Base-by-base conservation (phyloP, 2,113 vertebrate species). In the Entelurus aequoreus region DNA sequence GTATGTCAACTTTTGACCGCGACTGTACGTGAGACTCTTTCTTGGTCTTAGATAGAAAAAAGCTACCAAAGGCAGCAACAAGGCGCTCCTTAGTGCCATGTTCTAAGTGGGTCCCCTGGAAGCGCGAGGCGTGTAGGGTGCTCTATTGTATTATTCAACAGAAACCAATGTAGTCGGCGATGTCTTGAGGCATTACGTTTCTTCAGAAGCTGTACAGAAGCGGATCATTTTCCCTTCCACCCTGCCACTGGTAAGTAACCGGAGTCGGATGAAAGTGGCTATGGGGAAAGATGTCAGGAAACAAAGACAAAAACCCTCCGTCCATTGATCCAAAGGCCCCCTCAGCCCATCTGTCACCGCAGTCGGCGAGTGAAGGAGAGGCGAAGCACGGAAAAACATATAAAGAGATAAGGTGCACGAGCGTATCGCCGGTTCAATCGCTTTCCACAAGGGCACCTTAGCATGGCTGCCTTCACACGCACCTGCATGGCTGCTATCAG, bases 111-210 rank as follows among this genome's bases (percentile, higher is more conserved):
- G 75, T 68, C 70, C 68, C 84, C 61, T 76, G 13, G 21, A 78
- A 40, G 63, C 75, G 72, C 72, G 60, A 76, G 73, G 52, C 63
- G 50, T 67, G 73, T 76, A 66, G 78, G 87, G 78, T 78, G 76
- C 87, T 82, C 77, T 84, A 60, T 85, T 89, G 84, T 84, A 86
- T 87, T 86, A 89, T 89, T 89, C 84, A 89, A 80, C 63, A 80
- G 74, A 77, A 84, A 86, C 83, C 83, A 83, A 81, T 89, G 81
- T 85, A 76, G 66, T 71, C 76, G 78, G 81, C 84, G 74, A 76
- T 79, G 80, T 74, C 83, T 79, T 49, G 60, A 78, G 86, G 87
- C 83, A 84, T 89, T 85, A 82, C 63, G 77, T 89, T 89, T 87
- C 87, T 68, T 87, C 80, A 71, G 80, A 82, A 74, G 76, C 81